Conservation (phyloP, 1,140 invertebrate genomes). For the Drosophila varians region DNA sequence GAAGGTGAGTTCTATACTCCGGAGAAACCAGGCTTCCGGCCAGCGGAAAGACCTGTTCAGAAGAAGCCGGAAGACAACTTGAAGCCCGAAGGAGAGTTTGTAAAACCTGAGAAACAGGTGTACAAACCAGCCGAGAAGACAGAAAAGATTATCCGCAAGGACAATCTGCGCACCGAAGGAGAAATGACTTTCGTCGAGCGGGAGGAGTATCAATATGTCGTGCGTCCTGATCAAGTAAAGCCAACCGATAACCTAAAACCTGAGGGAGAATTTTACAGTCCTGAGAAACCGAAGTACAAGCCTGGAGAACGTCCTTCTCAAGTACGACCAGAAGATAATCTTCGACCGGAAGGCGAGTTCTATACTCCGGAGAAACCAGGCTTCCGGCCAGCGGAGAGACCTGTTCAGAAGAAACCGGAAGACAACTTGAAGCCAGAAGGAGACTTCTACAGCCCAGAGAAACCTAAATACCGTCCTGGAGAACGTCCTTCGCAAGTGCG, state of each 20-base stretch:
- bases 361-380: conserved; percentile 38
- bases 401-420: conserved; percentile 84
- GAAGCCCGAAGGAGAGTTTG: conserved; percentile 82
- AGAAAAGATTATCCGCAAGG: conserved; percentile 85
- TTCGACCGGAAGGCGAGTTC: conserved; percentile 71
- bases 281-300: conserved; percentile 76
- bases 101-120: conserved; percentile 64
- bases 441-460: too few relatives aligned
- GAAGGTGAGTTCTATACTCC: not conserved
- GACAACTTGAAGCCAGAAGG: conserved; percentile 86
- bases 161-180: conserved; percentile 87
- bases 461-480: too few relatives aligned
- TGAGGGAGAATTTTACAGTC: conserved; percentile 85
- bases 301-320: conserved; percentile 19
- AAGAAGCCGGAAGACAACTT: not conserved
- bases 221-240: conserved; percentile 78
- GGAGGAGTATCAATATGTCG: conserved; percentile 77
- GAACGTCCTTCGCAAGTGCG: too few relatives aligned
- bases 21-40: not conserved
- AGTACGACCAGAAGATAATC: conserved; percentile 16
- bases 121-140: conserved; percentile 84
- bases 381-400: conserved; percentile 84
- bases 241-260: conserved; percentile 85
- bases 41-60: not conserved
- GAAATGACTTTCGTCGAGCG: conserved; percentile 82